Evolutionary conservation across 2,113 vertebrate species (phyloP), one percentile per base, ranked within the genome.

Genomic region (Mus pahari): DNA sequence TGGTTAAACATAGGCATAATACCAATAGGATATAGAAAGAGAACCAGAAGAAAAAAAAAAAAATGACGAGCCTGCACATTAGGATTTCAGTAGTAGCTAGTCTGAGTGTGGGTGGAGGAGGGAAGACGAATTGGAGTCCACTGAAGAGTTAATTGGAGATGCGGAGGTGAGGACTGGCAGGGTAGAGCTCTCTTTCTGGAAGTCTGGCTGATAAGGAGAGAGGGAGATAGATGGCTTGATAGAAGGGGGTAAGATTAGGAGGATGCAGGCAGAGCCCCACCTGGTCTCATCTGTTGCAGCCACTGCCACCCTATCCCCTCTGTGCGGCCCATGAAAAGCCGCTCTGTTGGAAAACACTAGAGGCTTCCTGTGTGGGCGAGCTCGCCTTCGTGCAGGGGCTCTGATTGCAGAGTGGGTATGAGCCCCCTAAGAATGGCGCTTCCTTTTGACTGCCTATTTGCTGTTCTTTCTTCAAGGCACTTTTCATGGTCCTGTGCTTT

Each of bases 151-250:
- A 81, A 93, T 81, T 0, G 48, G 96, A 96, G 96, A 95, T 33
- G 87, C 45, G 55, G 53, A 73, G 64, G 75, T 60, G 62, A 84
- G 78, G 87, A 45, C 3, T 20, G 28, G 45, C 68, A 55, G 90
- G 42, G 1, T 93, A 70, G 96, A 95, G 11, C 97, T 97, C 92
- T 88, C 89, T 89, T 71, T 93, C 95, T 83, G 92, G 92, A 96
- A 86, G 95, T 94, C 95, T 97, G 93, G 64, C 13, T 82, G 96
- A 94, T 97, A 96, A 96, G 90, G 39, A 1, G 42, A 66, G 73
- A 68, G 48, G 60, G 73, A 96, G 96, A 98, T 95, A 96, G 96
- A 98, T 95, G 39, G 94, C 66, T 5, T 74, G 96, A 97, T 94
- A 98, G 93, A 77, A 8, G 22, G 74, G 48, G 90, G 0, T 86